These are phyloP conservation scores for Sprattus sprattus DNA, from an alignment of 2,113 vertebrate genomes.

Conservation along the genomic window DNA sequence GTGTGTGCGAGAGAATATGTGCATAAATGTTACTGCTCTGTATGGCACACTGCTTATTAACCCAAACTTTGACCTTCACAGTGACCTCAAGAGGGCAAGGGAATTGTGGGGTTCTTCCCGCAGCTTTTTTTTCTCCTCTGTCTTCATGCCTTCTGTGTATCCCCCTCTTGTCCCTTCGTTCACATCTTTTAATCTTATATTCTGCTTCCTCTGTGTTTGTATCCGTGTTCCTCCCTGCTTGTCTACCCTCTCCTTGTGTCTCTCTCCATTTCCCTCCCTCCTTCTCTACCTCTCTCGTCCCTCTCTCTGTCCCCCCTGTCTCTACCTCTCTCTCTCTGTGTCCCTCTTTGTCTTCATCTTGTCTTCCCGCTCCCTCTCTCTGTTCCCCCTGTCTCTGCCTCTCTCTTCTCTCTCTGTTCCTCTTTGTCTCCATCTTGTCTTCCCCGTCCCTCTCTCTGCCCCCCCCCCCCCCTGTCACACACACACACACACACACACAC, in stretches of 20 bases:
- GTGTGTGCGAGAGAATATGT: constrained; percentile 36
- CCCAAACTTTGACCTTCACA: constrained; percentile 12
- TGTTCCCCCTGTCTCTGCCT: not conserved
- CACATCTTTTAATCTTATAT: constrained; percentile 4
- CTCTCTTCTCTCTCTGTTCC: not conserved
- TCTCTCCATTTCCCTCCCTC: not conserved
- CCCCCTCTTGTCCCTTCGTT: not conserved
- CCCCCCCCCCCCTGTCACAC: no score
- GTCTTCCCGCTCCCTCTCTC: not conserved
- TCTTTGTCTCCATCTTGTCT: constrained; percentile 21
- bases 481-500: no score
- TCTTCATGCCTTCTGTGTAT: not conserved
- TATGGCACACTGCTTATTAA: constrained; percentile 14
- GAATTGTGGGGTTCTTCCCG: constrained; percentile 41
- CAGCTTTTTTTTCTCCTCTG: constrained; percentile 38
- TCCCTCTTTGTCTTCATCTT: constrained; percentile 49
- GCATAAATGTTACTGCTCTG: constrained; percentile 16
- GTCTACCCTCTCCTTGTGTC: constrained; percentile 14
- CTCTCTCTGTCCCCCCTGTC: not conserved
- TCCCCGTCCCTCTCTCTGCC: not conserved
- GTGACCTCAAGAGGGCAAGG: constrained; percentile 3
- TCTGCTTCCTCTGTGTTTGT: constrained; percentile 51
- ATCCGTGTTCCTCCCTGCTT: constrained; percentile 35
- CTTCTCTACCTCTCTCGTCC: not conserved
- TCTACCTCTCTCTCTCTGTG: not conserved